Base-by-base conservation (phyloP, 2,797 vertebrate genomes). In the Paratrypauchen microcephalus region DNA sequence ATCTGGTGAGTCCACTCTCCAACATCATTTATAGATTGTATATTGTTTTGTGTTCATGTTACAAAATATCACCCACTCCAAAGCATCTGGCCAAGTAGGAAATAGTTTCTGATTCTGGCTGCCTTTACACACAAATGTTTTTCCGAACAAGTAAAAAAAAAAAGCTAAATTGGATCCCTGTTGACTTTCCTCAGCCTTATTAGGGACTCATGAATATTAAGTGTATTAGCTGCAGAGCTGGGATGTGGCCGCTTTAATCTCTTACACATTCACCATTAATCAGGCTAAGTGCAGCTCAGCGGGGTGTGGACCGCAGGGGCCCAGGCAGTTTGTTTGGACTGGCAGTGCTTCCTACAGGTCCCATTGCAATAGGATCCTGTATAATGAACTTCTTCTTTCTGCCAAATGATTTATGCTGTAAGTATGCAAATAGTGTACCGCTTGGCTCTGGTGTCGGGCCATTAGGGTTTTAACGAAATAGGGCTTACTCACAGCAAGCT, bases 1-100 rank as follows among this genome's bases (percentile, higher is more conserved):
- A 0, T 94, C 95, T 93, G 97, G 97, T 98, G 92, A 66, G 91
- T 66, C 57, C 12, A 45, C 30, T 57, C 54, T 61, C 60, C 19
- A 19, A 36, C 65, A 60, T 19, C 36, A 26, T 24, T 54, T 76
- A 21, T 30, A 12, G 48, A 36, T 66, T 45, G 9, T 66, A 62
- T n/a, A 36, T 0, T 30, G 52, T n/a, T 52, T 32, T 62, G 6
- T 23, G 11, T 55, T 66, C 47, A n/a, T 19, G 45, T 65, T 45
- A 23, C 30, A 50, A 13, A 19, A 73, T 26, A 58, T 58, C 26
- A 56, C 69, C 50, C 16, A 45, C 5, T 15, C 8, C 54, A 63
- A 12, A 59, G 36, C 70, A 68, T 67, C 63, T 28, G 39, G 64
- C 54, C 57, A 65, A 1, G 1, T n/a, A 56, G 61, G 5, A 68